Evolutionary conservation across 2,888 invertebrate species (phyloP), one percentile per base, ranked within the genome.

Genomic region (Allygus modestus): DNA sequence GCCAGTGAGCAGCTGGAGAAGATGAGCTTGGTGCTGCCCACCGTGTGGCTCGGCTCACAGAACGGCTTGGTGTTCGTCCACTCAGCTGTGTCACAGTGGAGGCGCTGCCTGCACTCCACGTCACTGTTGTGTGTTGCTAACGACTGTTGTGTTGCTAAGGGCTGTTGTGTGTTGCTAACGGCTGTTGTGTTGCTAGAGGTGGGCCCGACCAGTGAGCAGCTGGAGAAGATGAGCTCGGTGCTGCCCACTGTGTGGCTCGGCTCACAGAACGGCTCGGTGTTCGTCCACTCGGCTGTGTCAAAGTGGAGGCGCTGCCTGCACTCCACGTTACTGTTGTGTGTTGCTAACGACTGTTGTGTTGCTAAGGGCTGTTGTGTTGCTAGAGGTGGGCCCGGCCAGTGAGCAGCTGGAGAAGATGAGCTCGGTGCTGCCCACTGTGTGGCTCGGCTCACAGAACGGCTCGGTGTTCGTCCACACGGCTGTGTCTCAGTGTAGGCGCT

Each of bases 191-290:
- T n/a, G n/a, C n/a, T 11, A 89, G 89, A 89, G 81, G 88, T 88
- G 84, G 88, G 87, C 58, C n/a, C 88, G n/a, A 88, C 88, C 7
- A 87, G 87, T 69, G 88, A 88, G 86, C 88, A 88, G 85, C 88
- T 90, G 89, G 92, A 93, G 88, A 91, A 94, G 89, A 96, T 97
- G 95, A 96, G 96, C 77, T 98, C 98, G 85, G 95, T 97, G 5
- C 94, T 97, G 90, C 97, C 99, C 0, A 99, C 99, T n/a, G 98
- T 99, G 96, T 99, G 99, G 99, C 92, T 99, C 87, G 99, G 99
- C 61, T 97, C 98, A 86, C 98, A 99, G 91, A 97, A 96, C 90
- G 99, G 99, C 86, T 96, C 96, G 90, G 93, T 99, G 81, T 98
- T 97, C 90, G 96, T 99, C 82, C 99, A 99, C 91, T 99, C 99